phyloP scores from a whole-genome alignment of 2,797 vertebrate genomes.

The Garrulus glandarius region DNA sequence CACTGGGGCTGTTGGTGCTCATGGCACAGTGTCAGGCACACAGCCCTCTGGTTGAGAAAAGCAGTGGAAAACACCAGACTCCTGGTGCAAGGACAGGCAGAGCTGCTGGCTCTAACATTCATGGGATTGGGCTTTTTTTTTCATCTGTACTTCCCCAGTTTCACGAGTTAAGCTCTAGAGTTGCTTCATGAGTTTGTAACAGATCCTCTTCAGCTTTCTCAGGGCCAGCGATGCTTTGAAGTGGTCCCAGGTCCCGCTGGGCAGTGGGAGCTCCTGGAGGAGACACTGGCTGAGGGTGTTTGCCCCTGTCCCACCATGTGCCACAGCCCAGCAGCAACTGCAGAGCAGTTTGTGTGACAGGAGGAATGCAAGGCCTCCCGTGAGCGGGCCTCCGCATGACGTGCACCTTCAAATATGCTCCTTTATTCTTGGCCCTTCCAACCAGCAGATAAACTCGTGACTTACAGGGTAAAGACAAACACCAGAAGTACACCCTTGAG shows the following conservation, averaged over 20 bases:
- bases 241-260: accelerated
- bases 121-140: neutral
- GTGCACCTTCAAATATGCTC: neutral
- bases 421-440: neutral
- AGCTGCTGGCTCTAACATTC: neutral
- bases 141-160: neutral
- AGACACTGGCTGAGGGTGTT: accelerated
- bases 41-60: neutral
- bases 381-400: neutral
- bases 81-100: neutral
- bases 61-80: neutral
- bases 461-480: neutral
- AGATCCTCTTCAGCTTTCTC: neutral
- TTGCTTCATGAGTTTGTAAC: neutral
- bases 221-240: accelerated
- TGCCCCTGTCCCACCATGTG: neutral
- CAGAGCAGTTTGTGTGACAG: neutral
- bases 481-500: neutral
- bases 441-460: neutral
- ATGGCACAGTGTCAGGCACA: neutral
- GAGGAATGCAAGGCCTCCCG: neutral
- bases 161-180: neutral
- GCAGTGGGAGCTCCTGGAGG: neutral
- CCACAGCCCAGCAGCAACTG: neutral
- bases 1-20: neutral